These are phyloP conservation scores for Avahi laniger DNA, from an alignment of 2,797 vertebrate genomes.

Conservation along the genomic window DNA sequence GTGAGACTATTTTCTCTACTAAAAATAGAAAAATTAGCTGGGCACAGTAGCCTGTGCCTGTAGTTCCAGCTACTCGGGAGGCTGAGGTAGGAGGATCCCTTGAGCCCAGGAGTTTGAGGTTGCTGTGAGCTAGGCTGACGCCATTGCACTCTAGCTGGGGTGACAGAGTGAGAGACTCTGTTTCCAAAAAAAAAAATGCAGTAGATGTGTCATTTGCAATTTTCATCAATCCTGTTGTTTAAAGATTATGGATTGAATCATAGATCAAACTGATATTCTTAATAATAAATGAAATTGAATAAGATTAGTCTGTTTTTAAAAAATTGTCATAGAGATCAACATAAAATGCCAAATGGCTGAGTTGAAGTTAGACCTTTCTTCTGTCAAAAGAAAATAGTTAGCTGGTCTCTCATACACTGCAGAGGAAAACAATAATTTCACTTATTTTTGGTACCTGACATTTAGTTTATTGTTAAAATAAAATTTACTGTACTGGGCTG, in stretches of 20 bases:
- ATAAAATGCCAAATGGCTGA: neutral
- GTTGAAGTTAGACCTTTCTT: neutral
- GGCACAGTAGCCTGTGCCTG: accelerated
- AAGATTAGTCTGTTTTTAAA: neutral
- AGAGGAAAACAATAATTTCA: neutral
- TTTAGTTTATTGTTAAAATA: neutral
- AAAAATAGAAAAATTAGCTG: neutral
- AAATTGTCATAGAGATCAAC: neutral
- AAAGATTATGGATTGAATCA: neutral
- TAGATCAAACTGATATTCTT: neutral
- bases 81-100: neutral
- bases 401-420: neutral
- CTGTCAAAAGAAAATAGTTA: neutral
- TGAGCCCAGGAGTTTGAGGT: neutral
- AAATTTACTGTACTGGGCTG: accelerated
- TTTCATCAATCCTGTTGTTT: neutral
- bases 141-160: too few species aligned
- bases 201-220: neutral
- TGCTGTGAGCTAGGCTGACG: neutral
- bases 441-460: neutral
- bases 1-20: neutral
- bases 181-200: neutral
- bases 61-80: neutral
- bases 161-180: neutral
- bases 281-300: neutral